Evolutionary conservation across 2,888 invertebrate species (phyloP).

Genomic region (Yponomeuta sedellus): DNA sequence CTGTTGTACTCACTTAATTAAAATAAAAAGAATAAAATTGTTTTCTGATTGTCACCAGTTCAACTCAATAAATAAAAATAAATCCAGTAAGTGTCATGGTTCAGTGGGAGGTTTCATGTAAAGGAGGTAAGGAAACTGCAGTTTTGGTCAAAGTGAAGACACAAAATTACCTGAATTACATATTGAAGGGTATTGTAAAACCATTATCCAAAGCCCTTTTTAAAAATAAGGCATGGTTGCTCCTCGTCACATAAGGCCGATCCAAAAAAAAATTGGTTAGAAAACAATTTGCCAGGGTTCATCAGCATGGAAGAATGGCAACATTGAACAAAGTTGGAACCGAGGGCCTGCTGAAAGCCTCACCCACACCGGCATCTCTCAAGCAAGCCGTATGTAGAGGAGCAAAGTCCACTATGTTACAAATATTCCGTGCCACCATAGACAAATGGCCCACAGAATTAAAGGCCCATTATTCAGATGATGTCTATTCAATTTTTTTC

Average conservation of each 20-base stretch:
- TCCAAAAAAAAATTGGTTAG: background rate
- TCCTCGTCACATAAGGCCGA: background rate
- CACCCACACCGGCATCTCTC: conserved; percentile 14
- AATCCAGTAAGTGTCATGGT: conserved; percentile 13
- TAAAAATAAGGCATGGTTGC: background rate
- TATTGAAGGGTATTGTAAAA: conserved; percentile 4
- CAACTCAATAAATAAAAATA: too few species aligned
- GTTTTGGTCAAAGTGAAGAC: conserved; percentile 13
- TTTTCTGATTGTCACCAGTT: too few species aligned
- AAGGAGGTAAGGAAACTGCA: conserved; percentile 13
- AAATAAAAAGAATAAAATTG: too few species aligned
- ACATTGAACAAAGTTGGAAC: conserved; percentile 14
- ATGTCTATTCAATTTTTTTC: conserved; percentile 12
- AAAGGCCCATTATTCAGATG: too few species aligned
- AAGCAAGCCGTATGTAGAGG: background rate
- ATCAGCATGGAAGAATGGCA: background rate
- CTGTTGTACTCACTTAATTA: too few species aligned
- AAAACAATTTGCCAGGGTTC: too few species aligned
- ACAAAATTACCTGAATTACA: conserved; percentile 2
- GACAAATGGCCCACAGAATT: conserved; percentile 13
- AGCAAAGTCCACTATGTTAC: conserved; percentile 15
- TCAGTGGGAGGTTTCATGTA: conserved; percentile 11
- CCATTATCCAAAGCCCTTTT: background rate
- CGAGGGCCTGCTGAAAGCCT: conserved; percentile 17
- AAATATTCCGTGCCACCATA: conserved; percentile 18